Base-by-base conservation (phyloP, 1,140 invertebrate species). In the Elysia chlorotica region DNA sequence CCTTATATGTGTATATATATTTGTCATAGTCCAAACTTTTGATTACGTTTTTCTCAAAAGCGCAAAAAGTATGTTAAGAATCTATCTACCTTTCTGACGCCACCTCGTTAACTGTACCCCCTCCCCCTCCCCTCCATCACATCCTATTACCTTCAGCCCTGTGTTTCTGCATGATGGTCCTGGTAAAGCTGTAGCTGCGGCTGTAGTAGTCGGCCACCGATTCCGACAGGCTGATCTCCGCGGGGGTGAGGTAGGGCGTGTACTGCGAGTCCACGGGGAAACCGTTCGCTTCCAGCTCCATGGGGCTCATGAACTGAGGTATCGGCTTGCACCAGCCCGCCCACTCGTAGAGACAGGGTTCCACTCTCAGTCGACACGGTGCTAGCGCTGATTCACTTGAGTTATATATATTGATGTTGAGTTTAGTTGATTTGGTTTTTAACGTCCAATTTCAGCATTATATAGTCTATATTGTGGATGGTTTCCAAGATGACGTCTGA, bases 321-420 rank as follows among this genome's bases (percentile, higher is more conserved):
- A 94, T 86, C 66, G 92, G 91, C 2, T 91, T 90, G 87, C 97
- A 95, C 95, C 96, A 97, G n/a, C 91, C 91, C 71, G 95, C 89
- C 93, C 93, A 97, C 85, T 98, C 96, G 86, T 97, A 97, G 23
- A 98, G 84, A 0, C 93, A 94, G 0, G 95, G 95, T 82, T 98
- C 96, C 30, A 96, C 89, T n/a, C n/a, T n/a, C n/a, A n/a, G n/a
- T n/a, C n/a, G n/a, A n/a, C n/a, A n/a, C n/a, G n/a, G n/a, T n/a
- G n/a, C n/a, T n/a, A n/a, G n/a, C n/a, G n/a, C n/a, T n/a, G n/a
- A n/a, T n/a, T n/a, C n/a, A n/a, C n/a, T n/a, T n/a, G n/a, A n/a
- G n/a, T n/a, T n/a, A n/a, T n/a, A n/a, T n/a, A n/a, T n/a, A n/a
- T n/a, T n/a, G n/a, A n/a, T n/a, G n/a, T n/a, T n/a, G n/a, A n/a